Conservation (phyloP, 2,888 invertebrate species). For the Cephus pulcher region DNA sequence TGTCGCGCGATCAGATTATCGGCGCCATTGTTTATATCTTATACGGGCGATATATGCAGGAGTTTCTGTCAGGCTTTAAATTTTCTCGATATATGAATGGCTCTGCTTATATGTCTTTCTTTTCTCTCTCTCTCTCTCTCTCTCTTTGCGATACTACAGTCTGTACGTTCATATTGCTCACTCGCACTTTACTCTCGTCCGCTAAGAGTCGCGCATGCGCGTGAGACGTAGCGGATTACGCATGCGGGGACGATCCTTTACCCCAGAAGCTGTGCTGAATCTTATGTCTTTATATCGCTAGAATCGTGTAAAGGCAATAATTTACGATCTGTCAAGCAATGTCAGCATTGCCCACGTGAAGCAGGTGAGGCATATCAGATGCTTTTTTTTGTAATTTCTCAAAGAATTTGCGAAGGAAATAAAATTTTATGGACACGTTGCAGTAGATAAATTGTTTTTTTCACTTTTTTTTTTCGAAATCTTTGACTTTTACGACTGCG, state of each 20-base stretch:
- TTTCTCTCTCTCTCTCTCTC: neutral
- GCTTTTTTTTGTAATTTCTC: neutral
- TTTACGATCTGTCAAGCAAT: conserved; percentile 22
- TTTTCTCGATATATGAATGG: conserved; percentile 34
- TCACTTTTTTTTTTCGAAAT: neutral
- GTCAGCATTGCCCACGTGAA: neutral
- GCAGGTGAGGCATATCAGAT: neutral
- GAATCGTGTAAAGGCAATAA: conserved; percentile 28
- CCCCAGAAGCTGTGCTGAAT: conserved; percentile 9
- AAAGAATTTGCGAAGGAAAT: neutral
- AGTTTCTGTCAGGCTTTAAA: conserved; percentile 28
- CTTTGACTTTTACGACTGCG: neutral
- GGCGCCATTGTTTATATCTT: conserved; percentile 42
- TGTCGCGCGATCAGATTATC: conserved; percentile 45
- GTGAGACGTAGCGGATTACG: neutral
- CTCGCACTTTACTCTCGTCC: neutral
- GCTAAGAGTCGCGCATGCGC: neutral
- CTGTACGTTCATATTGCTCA: neutral
- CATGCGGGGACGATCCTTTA: neutral
- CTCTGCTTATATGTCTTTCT: neutral
- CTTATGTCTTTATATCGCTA: conserved; percentile 36
- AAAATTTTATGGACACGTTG: neutral
- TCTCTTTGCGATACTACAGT: too few relatives aligned
- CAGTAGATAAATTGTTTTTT: neutral
- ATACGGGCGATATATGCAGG: conserved; percentile 24